phyloP scores from a whole-genome alignment of 2,113 vertebrate genomes.

The Myanophis thanlyinensis region DNA sequence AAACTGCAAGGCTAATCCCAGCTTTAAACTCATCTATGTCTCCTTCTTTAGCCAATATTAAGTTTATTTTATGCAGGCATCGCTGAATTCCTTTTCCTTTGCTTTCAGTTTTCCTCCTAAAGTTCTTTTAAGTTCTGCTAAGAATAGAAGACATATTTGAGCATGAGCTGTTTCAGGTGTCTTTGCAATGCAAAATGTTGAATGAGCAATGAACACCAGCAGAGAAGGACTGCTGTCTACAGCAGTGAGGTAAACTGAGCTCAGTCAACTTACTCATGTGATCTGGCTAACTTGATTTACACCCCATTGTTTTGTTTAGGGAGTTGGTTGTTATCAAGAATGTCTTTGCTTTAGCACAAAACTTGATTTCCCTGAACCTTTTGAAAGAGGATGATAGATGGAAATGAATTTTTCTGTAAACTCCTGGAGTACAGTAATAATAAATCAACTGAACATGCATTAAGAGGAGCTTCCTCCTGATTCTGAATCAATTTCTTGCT shows the following conservation, averaged over 20 bases:
- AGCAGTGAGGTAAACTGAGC: constrained; percentile 11
- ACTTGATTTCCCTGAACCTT: constrained; percentile 16
- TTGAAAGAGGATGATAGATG: not conserved
- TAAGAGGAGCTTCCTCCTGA: not conserved
- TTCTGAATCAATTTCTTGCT: constrained; percentile 6
- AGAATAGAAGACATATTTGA: constrained; percentile 39
- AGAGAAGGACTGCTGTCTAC: not conserved
- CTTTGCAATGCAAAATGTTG: constrained; percentile 23
- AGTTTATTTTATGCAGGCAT: not conserved
- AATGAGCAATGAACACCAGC: not conserved
- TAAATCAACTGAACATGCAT: constrained; percentile 17
- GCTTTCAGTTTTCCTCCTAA: constrained; percentile 21
- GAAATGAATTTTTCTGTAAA: constrained; percentile 24
- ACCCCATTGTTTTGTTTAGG: not conserved
- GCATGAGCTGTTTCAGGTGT: constrained; percentile 26
- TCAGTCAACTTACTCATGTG: not conserved
- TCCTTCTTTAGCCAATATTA: not conserved
- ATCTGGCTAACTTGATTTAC: constrained; percentile 15
- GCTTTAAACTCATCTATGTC: not conserved
- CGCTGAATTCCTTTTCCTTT: constrained; percentile 45
- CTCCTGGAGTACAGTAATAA: not conserved
- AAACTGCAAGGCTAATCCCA: not conserved
- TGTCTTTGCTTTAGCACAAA: not conserved
- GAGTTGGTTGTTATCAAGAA: constrained; percentile 8
- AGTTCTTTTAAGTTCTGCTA: constrained; percentile 34